Conservation (phyloP, 2,113 vertebrate species). For the Sebastes schlegelii region DNA sequence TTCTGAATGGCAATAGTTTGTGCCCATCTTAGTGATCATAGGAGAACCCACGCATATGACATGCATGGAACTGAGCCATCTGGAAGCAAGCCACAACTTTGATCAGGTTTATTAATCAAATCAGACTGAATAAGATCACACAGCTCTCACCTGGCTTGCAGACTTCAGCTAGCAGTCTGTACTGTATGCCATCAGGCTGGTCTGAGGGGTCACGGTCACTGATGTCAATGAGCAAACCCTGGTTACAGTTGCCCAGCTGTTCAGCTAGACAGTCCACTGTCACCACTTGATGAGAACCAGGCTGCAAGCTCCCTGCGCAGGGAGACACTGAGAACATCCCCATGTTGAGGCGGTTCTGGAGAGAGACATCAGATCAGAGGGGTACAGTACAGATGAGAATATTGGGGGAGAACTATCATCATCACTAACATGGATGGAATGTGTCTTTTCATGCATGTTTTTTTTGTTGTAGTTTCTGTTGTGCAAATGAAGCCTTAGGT, state of each 20-base stretch:
- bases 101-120: neutral
- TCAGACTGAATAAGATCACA: neutral
- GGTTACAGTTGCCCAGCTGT: slow-evolving; percentile 83
- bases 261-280: slow-evolving; percentile 88
- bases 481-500: neutral
- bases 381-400: neutral
- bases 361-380: neutral
- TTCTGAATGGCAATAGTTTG: no score
- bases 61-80: neutral
- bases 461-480: neutral
- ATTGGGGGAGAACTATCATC: neutral
- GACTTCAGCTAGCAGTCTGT: slow-evolving; percentile 86
- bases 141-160: slow-evolving; percentile 87
- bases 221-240: slow-evolving; percentile 87
- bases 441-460: neutral
- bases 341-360: slow-evolving; percentile 80
- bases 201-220: slow-evolving; percentile 86
- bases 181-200: slow-evolving; percentile 86
- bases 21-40: no score
- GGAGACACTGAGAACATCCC: slow-evolving; percentile 91
- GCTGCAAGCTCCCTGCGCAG: slow-evolving; percentile 80
- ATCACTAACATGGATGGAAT: neutral
- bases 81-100: neutral
- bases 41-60: no score
- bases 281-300: slow-evolving; percentile 84